Conservation (phyloP, 2,113 vertebrate species). For the Agelaius tricolor region DNA sequence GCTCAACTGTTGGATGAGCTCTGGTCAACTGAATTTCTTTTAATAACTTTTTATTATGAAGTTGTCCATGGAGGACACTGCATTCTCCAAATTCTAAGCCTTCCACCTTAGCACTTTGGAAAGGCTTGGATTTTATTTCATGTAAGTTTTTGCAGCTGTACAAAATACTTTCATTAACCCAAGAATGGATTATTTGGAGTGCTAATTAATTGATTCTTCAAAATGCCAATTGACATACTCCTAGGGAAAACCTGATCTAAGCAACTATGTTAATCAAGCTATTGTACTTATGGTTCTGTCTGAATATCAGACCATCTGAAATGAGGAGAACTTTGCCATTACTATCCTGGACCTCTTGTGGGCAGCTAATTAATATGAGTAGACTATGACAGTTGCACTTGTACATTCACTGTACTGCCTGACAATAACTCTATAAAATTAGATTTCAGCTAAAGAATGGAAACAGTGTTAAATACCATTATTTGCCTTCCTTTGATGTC, state of each 20-base stretch:
- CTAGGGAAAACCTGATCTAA: conserved; percentile 81
- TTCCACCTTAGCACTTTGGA: conserved; percentile 55
- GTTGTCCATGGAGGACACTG: background rate
- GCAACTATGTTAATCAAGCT: conserved; percentile 82
- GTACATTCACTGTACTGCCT: conserved; percentile 73
- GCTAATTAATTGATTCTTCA: conserved; percentile 88
- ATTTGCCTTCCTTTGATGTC: conserved; percentile 87
- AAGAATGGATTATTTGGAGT: conserved; percentile 83
- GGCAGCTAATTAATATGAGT: conserved; percentile 85
- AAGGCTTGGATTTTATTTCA: conserved; percentile 69
- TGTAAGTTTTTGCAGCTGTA: conserved; percentile 77
- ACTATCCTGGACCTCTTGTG: conserved; percentile 77
- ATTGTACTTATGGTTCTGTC: conserved; percentile 76
- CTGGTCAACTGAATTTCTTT: background rate
- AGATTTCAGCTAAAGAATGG: conserved; percentile 85
- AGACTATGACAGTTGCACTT: conserved; percentile 82
- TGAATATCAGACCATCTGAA: conserved; percentile 81
- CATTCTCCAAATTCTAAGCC: conserved; percentile 23
- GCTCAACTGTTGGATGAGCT: background rate
- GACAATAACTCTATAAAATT: conserved; percentile 86
- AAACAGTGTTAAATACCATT: conserved; percentile 88
- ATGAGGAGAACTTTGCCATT: conserved; percentile 81
- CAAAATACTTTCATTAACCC: conserved; percentile 83
- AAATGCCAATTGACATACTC: conserved; percentile 81
- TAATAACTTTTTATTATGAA: conserved; percentile 22